These are phyloP conservation scores for Corythoichthys intestinalis DNA, from an alignment of 2,113 vertebrate genomes.

Conservation along the genomic window DNA sequence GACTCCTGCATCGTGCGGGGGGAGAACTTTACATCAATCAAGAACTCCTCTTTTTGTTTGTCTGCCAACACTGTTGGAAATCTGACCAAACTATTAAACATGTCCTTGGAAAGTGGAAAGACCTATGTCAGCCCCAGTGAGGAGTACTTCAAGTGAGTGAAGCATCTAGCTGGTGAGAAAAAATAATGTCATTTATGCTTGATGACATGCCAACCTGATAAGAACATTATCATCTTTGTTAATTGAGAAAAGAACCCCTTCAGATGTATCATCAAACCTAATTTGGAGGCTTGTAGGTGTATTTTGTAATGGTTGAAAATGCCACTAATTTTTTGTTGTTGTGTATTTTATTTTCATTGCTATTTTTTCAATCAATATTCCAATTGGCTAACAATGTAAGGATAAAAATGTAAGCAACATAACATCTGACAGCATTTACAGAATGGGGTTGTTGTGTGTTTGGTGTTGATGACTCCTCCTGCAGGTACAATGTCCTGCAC, in stretches of 20 bases:
- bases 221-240: background rate
- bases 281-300: background rate
- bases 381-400: too few species aligned
- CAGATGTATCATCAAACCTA: background rate
- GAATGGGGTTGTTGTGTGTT: conserved; percentile 1
- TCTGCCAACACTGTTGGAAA: conserved; percentile 83
- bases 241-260: background rate
- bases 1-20: conserved; percentile 88
- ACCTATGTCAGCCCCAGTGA: conserved; percentile 95
- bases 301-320: background rate
- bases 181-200: background rate
- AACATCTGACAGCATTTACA: background rate
- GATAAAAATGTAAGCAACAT: background rate
- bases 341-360: background rate
- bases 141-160: conserved; percentile 97
- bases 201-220: background rate
- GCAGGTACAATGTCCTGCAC: conserved; percentile 95
- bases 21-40: conserved; percentile 84
- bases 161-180: background rate
- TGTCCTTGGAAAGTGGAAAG: conserved; percentile 80
- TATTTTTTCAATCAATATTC: too few species aligned
- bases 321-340: background rate
- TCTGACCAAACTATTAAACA: conserved; percentile 84
- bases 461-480: conserved; percentile 1
- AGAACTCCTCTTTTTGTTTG: conserved; percentile 90